Evolutionary conservation across 2,888 invertebrate genomes (phyloP), one percentile per base, ranked within the genome.

Genomic region (Tetramorium bicarinatum): DNA sequence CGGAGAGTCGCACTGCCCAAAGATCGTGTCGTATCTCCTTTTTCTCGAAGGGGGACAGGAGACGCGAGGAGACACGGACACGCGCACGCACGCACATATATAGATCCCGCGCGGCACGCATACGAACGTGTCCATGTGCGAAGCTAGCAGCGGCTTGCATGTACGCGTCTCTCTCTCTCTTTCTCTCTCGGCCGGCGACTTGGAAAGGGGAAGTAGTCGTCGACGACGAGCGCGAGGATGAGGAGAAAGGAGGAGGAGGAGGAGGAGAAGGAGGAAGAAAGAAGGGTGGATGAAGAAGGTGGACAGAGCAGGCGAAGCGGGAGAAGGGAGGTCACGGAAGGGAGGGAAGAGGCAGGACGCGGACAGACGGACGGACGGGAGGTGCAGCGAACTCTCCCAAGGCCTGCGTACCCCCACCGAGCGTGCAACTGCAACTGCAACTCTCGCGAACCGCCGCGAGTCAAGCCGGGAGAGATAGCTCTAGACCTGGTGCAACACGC

Each of bases 321-420:
- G 76, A 74, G 72, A 82, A 67, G 71, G 64, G 74, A 71, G 64
- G 59, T 54, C 56, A 44, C 83, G 62, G 69, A 74, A 74, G 77
- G 69, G 66, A 75, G 89, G 74, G 66, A 52, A 54, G 66, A 75
- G 59, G 82, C 72, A 72, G 34, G 72, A 77, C 52, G 64, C 64
- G 85, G 62, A 77, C 83, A 84, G 76, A 87, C 88, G 88, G 91
- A 91, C 90, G 92, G 88, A 91, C 90, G 93, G 91, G 94, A 94
- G 94, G 94, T 94, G 94, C 94, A 94, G 94, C 94, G 94, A 95
- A 95, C 94, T 95, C 94, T 94, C 93, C 92, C 94, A 94, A 94
- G 94, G 94, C 93, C 94, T 94, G 92, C 87, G 87, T 91, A 89
- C 90, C 90, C 90, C 90, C 90, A 89, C 89, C 84, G 84, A 82